Evolutionary conservation across 2,797 vertebrate genomes (phyloP).

Genomic region (Mionectes olivaceus): DNA sequence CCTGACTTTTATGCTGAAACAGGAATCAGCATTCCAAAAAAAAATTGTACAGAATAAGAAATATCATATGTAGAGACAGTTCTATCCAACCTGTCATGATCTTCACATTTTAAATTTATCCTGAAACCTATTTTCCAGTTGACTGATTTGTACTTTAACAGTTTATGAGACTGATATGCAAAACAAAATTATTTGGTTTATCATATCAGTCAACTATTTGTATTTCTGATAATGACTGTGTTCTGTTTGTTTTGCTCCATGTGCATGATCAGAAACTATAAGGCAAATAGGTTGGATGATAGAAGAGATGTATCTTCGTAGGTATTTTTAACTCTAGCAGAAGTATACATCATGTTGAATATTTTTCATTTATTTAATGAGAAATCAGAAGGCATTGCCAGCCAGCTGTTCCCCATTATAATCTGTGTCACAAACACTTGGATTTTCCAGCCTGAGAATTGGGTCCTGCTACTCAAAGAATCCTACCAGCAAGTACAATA

Average conservation of each 20-base stretch:
- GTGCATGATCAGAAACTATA: neutral
- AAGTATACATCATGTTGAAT: neutral
- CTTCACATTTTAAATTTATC: neutral
- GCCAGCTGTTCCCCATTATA: neutral
- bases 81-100: neutral
- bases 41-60: neutral
- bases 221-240: neutral
- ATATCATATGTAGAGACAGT: neutral
- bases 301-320: neutral
- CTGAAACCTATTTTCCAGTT: neutral
- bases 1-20: neutral
- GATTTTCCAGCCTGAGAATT: neutral
- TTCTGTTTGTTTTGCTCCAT: neutral
- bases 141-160: neutral
- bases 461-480: neutral
- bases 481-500: neutral
- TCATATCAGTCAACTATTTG: neutral
- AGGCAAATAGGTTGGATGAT: neutral
- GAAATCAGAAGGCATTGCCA: neutral
- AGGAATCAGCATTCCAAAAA: neutral
- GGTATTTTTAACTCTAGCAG: constrained; percentile 15
- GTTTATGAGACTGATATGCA: neutral
- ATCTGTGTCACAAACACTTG: neutral
- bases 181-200: neutral
- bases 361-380: constrained; percentile 26